A percentile compares a stretch with the other conserved stretches of the same genome.
Evolutionary conservation across 2,888 invertebrate species (phyloP).

Genomic region (Caenorhabditis sp.): DNA sequence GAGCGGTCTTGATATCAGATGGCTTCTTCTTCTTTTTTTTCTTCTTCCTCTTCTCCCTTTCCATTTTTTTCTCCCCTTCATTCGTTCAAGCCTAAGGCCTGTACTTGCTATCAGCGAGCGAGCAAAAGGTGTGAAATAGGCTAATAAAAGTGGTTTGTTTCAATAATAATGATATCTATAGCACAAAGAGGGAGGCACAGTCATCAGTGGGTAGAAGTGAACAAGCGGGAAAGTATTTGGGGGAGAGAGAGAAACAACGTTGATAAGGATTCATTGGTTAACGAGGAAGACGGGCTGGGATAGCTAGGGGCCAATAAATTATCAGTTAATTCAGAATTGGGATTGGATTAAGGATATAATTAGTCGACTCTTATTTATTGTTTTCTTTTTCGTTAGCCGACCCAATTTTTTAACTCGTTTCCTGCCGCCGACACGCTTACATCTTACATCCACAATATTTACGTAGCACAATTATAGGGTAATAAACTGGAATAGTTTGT

Average conservation of each 20-base stretch:
- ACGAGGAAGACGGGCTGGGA: conserved; percentile 11
- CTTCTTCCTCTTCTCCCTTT: not conserved
- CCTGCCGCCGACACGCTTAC: not conserved
- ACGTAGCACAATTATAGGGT: not conserved
- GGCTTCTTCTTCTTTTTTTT: conserved; percentile 3
- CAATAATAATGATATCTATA: conserved; percentile 52
- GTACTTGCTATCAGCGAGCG: conserved; percentile 28
- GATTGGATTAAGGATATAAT: conserved; percentile 24
- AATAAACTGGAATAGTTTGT: conserved; percentile 44
- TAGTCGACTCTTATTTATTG: conserved; percentile 34
- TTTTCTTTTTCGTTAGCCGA: conserved; percentile 10
- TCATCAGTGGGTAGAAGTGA: conserved; percentile 35
- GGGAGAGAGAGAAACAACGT: conserved; percentile 21
- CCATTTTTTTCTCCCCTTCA: not conserved
- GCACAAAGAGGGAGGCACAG: conserved; percentile 12
- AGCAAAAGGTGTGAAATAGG: conserved; percentile 46
- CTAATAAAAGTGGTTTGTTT: conserved; percentile 49
- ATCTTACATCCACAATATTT: not conserved
- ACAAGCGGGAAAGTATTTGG: conserved; percentile 27
- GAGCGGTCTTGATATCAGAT: conserved; percentile 2
- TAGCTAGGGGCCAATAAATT: conserved; percentile 21
- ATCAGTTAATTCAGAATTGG: conserved; percentile 14
- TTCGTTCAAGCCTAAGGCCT: conserved; percentile 4
- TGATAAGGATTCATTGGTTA: conserved; percentile 41
- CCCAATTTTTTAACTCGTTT: conserved; percentile 3